These are phyloP conservation scores for Dermatemys mawii DNA, from an alignment of 2,113 vertebrate genomes.

Conservation along the genomic window DNA sequence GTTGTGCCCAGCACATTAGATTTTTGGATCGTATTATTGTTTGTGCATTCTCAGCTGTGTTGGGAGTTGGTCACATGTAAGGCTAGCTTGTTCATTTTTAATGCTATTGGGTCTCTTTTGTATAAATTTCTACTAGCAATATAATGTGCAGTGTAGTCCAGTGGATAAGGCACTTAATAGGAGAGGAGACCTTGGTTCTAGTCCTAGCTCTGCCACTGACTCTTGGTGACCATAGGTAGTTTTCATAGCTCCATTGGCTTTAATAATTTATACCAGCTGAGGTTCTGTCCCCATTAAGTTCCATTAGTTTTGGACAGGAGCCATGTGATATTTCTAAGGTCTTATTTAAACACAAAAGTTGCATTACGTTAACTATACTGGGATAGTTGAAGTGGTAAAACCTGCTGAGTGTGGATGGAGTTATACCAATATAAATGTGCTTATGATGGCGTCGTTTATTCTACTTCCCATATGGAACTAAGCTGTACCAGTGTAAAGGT, in stretches of 20 bases:
- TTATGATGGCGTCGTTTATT: background rate
- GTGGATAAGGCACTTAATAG: background rate
- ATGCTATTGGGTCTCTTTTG: background rate
- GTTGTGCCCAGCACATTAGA: background rate
- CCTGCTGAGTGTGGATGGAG: background rate
- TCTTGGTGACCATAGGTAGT: background rate
- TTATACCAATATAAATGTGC: constrained; percentile 27
- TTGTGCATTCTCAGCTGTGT: background rate
- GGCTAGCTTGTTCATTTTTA: background rate
- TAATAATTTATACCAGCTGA: background rate
- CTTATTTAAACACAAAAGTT: background rate
- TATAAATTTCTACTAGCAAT: background rate
- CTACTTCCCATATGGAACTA: background rate
- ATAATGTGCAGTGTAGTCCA: background rate
- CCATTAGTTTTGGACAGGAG: background rate
- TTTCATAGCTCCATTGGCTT: background rate
- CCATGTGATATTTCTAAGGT: background rate
- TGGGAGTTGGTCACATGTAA: background rate
- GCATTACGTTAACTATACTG: background rate
- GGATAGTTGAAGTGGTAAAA: background rate
- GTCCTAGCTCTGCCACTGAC: background rate
- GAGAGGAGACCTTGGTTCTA: background rate
- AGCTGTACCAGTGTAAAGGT: background rate
- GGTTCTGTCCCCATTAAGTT: background rate
- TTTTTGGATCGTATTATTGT: background rate